A percentile compares a stretch with the other conserved stretches of the same genome.
Conservation (phyloP, 2,797 vertebrate species). For the Sphenopsis melanotis region DNA sequence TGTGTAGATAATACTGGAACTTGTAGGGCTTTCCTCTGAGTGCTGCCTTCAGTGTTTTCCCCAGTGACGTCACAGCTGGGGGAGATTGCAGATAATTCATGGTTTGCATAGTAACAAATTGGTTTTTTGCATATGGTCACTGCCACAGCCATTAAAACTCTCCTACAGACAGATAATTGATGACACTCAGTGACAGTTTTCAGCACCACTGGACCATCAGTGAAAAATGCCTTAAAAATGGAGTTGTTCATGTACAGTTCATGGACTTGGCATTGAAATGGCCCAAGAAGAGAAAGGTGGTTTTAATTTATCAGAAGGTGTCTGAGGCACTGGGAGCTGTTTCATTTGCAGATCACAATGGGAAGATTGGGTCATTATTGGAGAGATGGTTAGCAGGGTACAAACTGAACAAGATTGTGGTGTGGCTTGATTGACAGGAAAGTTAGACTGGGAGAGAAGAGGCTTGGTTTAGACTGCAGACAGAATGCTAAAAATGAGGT, state of each 20-base stretch:
- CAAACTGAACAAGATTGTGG: neutral
- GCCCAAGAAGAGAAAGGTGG: neutral
- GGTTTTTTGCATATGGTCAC: neutral
- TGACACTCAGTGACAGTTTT: neutral
- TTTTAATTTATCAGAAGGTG: neutral
- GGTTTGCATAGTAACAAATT: neutral
- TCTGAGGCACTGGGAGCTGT: neutral
- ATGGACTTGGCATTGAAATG: neutral
- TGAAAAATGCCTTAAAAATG: neutral
- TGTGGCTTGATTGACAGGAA: neutral
- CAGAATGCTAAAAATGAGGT: neutral
- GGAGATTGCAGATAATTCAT: neutral
- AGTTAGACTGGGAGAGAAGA: neutral
- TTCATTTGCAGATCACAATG: neutral
- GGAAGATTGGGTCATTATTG: neutral
- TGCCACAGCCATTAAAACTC: neutral
- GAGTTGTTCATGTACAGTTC: neutral
- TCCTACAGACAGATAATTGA: rapidly evolving
- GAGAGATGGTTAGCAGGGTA: neutral
- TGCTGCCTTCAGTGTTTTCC: neutral
- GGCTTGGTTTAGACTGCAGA: neutral
- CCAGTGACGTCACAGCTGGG: neutral
- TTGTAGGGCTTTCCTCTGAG: neutral
- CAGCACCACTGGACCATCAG: neutral
- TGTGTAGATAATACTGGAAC: neutral